These are phyloP conservation scores for Disparrhopalites patrizii DNA, from an alignment of 2,888 invertebrate genomes.

Conservation along the genomic window DNA sequence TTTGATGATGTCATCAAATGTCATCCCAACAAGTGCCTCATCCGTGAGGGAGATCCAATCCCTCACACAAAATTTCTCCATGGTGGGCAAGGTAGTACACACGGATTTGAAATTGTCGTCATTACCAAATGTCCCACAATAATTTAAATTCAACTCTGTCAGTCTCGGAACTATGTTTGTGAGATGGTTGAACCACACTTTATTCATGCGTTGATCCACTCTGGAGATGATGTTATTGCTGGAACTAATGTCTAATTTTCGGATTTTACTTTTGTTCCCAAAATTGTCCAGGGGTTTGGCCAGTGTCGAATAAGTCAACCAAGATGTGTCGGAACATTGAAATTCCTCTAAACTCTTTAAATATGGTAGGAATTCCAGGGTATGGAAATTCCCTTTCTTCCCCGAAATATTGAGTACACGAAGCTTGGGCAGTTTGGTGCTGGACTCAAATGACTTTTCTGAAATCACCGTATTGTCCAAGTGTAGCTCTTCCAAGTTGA, in stretches of 20 bases:
- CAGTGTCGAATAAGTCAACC: constrained; percentile 40
- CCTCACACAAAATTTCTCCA: constrained; percentile 35
- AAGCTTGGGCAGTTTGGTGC: constrained; percentile 30
- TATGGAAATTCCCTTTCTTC: constrained; percentile 30
- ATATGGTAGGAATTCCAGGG: constrained; percentile 33
- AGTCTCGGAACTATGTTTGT: constrained; percentile 28
- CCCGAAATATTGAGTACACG: constrained; percentile 36
- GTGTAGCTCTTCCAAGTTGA: constrained; percentile 34
- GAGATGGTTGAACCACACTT: constrained; percentile 36
- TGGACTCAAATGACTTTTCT: constrained; percentile 22
- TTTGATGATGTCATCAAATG: constrained; percentile 22
- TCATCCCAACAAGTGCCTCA: constrained; percentile 37
- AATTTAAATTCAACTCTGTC: constrained; percentile 33
- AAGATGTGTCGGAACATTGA: constrained; percentile 34
- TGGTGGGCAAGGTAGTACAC: constrained; percentile 29
- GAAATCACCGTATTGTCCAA: constrained; percentile 37
- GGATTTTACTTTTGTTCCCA: neutral
- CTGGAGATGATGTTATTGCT: constrained; percentile 20
- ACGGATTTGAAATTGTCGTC: constrained; percentile 40
- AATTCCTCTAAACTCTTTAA: constrained; percentile 36
- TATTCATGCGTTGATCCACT: constrained; percentile 16
- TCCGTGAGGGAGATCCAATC: constrained; percentile 42
- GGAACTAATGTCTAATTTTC: constrained; percentile 22
- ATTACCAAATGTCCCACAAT: constrained; percentile 39
- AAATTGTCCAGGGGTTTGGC: constrained; percentile 27